A percentile compares a stretch with the other conserved stretches of the same genome.
phyloP scores from a whole-genome alignment of 2,113 vertebrate species.

The Chlorocebus sabaeus region DNA sequence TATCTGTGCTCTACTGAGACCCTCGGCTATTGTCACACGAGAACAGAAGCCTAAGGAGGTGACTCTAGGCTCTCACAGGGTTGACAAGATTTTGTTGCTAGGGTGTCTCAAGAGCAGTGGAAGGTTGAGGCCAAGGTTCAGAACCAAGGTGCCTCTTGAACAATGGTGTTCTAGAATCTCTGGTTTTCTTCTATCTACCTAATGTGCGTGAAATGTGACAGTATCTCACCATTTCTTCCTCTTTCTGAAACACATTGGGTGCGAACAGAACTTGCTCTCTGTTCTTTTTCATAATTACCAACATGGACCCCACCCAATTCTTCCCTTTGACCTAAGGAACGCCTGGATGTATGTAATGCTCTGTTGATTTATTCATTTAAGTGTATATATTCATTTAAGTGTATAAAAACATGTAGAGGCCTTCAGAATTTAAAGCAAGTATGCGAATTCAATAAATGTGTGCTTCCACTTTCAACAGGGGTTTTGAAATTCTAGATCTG shows the following conservation, averaged over 20 bases:
- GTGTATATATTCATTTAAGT: no score
- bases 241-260: neutral
- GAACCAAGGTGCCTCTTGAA: neutral
- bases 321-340: neutral
- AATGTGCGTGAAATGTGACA: neutral
- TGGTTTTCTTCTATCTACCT: neutral
- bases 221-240: neutral
- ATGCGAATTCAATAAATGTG: neutral
- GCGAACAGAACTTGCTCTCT: neutral
- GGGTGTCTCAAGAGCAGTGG: neutral
- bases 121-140: neutral
- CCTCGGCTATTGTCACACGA: fast-evolving
- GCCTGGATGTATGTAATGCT: no score
- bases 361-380: neutral
- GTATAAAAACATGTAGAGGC: neutral
- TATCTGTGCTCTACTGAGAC: fast-evolving
- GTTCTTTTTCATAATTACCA: neutral
- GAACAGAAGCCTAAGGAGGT: no score
- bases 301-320: neutral
- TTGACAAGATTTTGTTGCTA: neutral
- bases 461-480: neutral
- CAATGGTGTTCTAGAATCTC: neutral
- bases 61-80: neutral
- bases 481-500: neutral
- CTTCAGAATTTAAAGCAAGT: neutral